Evolutionary conservation across 2,888 invertebrate species (phyloP), one percentile per base, ranked within the genome.

Genomic region (Oxystoma pomonae): DNA sequence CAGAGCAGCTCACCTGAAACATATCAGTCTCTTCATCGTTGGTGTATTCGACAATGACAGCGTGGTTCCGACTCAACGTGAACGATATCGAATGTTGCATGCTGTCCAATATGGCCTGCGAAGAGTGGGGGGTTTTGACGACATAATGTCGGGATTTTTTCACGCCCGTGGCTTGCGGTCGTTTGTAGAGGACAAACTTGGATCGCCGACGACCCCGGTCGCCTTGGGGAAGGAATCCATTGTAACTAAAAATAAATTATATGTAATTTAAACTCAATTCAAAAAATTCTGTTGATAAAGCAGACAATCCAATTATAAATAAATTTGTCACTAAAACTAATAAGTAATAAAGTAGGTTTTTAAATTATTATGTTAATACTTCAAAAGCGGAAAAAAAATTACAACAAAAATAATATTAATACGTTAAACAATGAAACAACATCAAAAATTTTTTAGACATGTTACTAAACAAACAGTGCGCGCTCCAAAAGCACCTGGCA

Each of bases 21-120:
- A 99, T 98, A 82, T 99, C 99, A 62, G 97, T 98, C 78, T 94
- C 92, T 64, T 90, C 88, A 82, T 99, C 98, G 77, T 90, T 90
- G 74, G 92, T 92, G 82, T 99, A 99, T 83, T 99, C 98, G 62
- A 99, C 98, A 77, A 99, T 96, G 75, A 99, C 96, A 61, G 97
- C 96, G 83, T 98, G 96, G 79, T 92, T 96, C 79, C 97, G 87
- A 73, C 94, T 94, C 76, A 98, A 86, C 67, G 98, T 98, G 82
- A 97, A 98, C 51, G 97, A 97, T 81, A 98, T 97, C 72, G 94
- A 95, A 83, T 98, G 97, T 81, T 96, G 95, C 78, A 89, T 91
- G 70, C 91, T 90, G 82, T 98, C 94, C 77, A 96, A 87, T 76
- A 98, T 95, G 68, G 96, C 96, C 86, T 96, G 90, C 76, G 95